Percentiles rank a stretch among this genome's conserved stretches.
Conservation (phyloP, 2,113 vertebrate species). For the Aspiorhynchus laticeps region DNA sequence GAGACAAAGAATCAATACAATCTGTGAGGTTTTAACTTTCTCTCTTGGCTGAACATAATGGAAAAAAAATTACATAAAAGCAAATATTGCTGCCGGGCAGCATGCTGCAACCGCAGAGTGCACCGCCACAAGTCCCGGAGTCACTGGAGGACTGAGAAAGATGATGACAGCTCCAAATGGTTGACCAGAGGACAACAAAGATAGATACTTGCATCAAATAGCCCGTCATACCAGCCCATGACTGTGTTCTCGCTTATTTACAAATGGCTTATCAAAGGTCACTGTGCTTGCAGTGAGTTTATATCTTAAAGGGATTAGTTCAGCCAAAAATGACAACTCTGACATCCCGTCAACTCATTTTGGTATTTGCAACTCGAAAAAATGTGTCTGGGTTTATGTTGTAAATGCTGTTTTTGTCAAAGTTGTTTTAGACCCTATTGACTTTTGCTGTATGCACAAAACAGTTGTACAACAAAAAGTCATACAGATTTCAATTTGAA, state of each 20-base stretch:
- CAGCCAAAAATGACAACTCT: neutral
- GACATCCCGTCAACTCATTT: neutral
- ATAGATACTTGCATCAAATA: constrained; percentile 19
- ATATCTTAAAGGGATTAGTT: neutral
- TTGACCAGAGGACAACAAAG: constrained; percentile 15
- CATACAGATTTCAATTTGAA: no score
- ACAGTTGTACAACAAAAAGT: neutral
- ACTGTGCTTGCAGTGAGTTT: neutral
- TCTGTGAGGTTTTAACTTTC: constrained; percentile 64
- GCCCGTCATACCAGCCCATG: neutral
- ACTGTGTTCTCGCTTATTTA: constrained; percentile 38
- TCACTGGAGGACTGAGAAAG: constrained; percentile 19
- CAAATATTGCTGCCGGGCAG: constrained; percentile 64
- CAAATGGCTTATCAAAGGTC: constrained; percentile 27
- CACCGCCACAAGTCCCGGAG: constrained; percentile 35
- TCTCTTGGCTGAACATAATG: constrained; percentile 67
- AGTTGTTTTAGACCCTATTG: neutral
- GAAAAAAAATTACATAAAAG: constrained; percentile 72
- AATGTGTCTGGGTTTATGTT: neutral
- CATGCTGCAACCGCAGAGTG: constrained; percentile 13
- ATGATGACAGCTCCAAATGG: constrained; percentile 41
- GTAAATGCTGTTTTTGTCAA: neutral
- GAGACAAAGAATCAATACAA: constrained; percentile 74
- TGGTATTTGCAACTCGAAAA: neutral
- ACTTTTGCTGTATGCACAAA: neutral